Percentiles rank a stretch among this genome's conserved stretches.
Conservation (phyloP, 2,113 vertebrate species). For the Geococcyx californianus region DNA sequence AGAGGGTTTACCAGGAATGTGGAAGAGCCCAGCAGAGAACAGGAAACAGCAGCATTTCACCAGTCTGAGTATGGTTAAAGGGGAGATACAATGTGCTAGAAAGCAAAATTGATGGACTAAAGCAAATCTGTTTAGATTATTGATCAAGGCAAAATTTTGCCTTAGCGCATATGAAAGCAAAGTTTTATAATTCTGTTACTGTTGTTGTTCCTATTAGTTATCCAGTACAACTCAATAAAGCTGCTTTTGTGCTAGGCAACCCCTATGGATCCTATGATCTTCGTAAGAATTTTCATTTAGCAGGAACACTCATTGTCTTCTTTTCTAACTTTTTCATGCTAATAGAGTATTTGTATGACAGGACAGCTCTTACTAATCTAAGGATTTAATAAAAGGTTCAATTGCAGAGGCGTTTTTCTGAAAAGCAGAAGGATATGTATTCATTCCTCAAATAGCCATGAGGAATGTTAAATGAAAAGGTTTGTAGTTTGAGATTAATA, state of each 20-base stretch:
- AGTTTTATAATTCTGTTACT: background rate
- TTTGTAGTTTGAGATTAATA: background rate
- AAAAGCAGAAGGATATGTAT: slow-evolving; percentile 25
- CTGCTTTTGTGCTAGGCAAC: background rate
- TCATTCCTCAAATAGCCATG: background rate
- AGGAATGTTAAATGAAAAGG: slow-evolving; percentile 1
- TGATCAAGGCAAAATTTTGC: background rate
- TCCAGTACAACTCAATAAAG: background rate
- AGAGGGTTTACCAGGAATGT: background rate
- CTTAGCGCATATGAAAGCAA: background rate
- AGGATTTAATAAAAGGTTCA: slow-evolving; percentile 29
- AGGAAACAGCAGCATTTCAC: background rate
- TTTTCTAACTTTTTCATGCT: background rate
- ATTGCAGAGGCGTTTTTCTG: slow-evolving; percentile 20
- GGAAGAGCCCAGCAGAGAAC: background rate
- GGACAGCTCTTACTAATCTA: background rate
- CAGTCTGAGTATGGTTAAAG: rapidly evolving
- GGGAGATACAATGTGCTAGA: background rate
- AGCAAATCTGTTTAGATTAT: background rate
- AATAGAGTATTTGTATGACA: slow-evolving; percentile 16
- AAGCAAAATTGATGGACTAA: background rate
- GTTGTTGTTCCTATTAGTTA: background rate
- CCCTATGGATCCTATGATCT: background rate
- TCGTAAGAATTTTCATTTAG: background rate
- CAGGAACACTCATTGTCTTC: background rate